A percentile compares a stretch with the other conserved stretches of the same genome.
These are phyloP conservation scores for Chymomyza fuscimana DNA, from an alignment of 2,888 invertebrate species.

Conservation along the genomic window DNA sequence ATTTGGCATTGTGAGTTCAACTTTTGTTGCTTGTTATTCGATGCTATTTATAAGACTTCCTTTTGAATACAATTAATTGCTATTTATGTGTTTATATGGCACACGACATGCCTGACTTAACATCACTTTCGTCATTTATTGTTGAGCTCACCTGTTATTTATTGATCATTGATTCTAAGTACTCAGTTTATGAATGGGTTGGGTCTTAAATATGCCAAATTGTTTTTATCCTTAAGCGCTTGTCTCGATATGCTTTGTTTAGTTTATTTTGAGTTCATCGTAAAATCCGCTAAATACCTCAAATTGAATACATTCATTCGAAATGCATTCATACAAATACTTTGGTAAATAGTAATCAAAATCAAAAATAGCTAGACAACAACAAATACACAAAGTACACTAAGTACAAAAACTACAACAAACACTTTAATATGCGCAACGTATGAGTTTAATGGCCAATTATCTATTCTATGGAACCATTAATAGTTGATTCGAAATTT, in stretches of 20 bases:
- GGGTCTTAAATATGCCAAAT: conserved; percentile 24
- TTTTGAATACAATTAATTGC: neutral
- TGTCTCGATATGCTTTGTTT: conserved; percentile 57
- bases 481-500: conserved; percentile 59
- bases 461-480: conserved; percentile 67
- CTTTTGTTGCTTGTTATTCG: neutral
- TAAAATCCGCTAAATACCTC: conserved; percentile 59
- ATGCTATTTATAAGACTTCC: neutral
- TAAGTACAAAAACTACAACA: neutral
- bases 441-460: conserved; percentile 70
- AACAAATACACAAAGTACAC: neutral
- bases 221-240: conserved; percentile 32
- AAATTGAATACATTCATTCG: conserved; percentile 27
- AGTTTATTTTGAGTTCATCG: conserved; percentile 66
- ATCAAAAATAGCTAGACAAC: neutral
- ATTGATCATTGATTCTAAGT: neutral
- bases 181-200: neutral
- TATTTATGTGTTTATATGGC: neutral
- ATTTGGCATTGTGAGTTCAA: neutral
- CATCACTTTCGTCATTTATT: neutral
- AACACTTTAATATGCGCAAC: conserved; percentile 57
- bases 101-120: neutral
- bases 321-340: neutral
- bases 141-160: neutral
- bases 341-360: neutral